phyloP scores from a whole-genome alignment of 1,140 invertebrate species.

The Papilio polytes region DNA sequence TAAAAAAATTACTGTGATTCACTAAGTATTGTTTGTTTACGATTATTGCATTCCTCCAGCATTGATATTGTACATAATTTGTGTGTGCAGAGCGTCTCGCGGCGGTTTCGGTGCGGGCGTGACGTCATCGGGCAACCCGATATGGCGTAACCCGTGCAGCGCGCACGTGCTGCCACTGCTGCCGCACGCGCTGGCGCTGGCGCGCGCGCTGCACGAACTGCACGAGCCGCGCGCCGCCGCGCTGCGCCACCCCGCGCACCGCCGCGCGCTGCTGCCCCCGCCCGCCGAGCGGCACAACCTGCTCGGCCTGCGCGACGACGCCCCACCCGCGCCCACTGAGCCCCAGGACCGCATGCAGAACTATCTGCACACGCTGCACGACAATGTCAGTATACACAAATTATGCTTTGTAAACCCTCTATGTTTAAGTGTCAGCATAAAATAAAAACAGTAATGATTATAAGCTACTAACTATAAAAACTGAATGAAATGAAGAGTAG shows the following conservation, averaged over 20 bases:
- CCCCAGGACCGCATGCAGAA: conserved; percentile 92
- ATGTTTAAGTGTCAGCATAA: too few species aligned
- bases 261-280: conserved; percentile 61
- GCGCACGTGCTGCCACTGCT: conserved; percentile 91
- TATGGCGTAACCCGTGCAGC: conserved; percentile 93
- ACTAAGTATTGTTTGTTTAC: too few species aligned
- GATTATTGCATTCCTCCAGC: background rate
- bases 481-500: too few species aligned
- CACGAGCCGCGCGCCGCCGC: conserved; percentile 87
- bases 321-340: conserved; percentile 65
- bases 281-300: conserved; percentile 66
- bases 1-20: too few species aligned
- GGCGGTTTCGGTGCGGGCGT: conserved; percentile 92
- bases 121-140: conserved; percentile 89
- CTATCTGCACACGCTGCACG: conserved; percentile 84
- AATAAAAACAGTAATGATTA: too few species aligned
- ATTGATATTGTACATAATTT: background rate
- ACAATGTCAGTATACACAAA: conserved; percentile 58
- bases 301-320: conserved; percentile 62
- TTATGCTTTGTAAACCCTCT: background rate
- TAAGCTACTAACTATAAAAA: too few species aligned
- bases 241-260: conserved; percentile 61
- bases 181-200: conserved; percentile 89
- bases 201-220: conserved; percentile 91
- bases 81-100: conserved; percentile 85